Evolutionary conservation across 2,113 vertebrate species (phyloP), one percentile per base, ranked within the genome.

Genomic region (Pholis gunnellus): DNA sequence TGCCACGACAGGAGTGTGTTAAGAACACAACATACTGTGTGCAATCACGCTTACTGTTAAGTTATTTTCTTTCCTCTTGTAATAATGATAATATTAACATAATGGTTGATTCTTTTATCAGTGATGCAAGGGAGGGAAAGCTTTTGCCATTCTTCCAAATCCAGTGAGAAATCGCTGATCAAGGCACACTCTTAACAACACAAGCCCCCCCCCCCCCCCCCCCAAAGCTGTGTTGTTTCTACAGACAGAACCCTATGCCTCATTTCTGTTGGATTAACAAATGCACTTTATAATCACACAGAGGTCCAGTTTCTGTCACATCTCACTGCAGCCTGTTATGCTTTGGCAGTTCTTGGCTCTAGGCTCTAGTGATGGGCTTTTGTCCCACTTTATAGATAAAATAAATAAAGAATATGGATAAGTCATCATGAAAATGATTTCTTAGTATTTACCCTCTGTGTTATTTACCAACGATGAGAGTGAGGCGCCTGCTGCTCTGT

Each of bases 201-300:
- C 29, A 38, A 34, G 29, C 1, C 34, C 27, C 13, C 22, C 1
- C 13, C 22, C 1, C n/a, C 1, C 34, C 27, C 1, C 34, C 27
- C 13, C 22, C 1, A 66, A 34, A 5, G 42, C 50, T 50, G 17
- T n/a, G 34, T 31, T 40, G 25, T 44, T 40, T 13, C 11, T 4
- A 1, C 57, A 84, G n/a, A 34, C 74, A 36, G 25, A 72, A 50
- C 29, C 27, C 22, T 31, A 18, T 3, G 31, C 22, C 54, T 60
- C 34, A 7, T 40, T 44, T 60, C 64, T 25, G 18, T 46, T 72
- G 71, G 15, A 48, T 50, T 69, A 78, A 67, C 18, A 20, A 52
- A 59, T 56, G 22, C n/a, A 46, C 8, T 68, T 27, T 48, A 25
- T 42, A 68, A 75, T 50, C 40, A 52, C 38, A 27, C 4, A 34